Evolutionary conservation across 2,113 vertebrate species (phyloP).

Genomic region (Colistium nudipinnis): DNA sequence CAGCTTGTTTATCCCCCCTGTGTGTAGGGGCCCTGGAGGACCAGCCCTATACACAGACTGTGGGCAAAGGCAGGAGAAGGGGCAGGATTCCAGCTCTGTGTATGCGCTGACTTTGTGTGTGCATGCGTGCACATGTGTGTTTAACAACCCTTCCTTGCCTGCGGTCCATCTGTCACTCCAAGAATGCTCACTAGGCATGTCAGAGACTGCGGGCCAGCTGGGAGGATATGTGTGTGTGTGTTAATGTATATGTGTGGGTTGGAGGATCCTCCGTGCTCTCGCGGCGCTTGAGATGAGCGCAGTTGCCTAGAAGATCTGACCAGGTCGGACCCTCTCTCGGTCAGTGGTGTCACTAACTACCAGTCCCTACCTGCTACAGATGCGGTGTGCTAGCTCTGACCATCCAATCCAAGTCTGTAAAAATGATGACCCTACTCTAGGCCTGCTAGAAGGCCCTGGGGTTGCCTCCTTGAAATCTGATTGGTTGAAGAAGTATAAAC

Average conservation of each 20-base stretch:
- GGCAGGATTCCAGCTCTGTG: background rate
- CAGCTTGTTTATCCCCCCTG: conserved; percentile 10
- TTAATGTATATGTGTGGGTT: conserved; percentile 4
- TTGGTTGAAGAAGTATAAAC: no score
- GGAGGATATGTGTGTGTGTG: conserved; percentile 16
- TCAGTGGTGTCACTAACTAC: no score
- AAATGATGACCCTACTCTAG: no score
- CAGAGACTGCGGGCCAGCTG: conserved; percentile 43
- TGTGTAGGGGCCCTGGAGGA: conserved; percentile 10
- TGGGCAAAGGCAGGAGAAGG: conserved; percentile 3
- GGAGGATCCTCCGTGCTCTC: no score
- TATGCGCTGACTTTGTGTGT: background rate
- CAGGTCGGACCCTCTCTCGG: no score
- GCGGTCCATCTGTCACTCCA: conserved; percentile 57
- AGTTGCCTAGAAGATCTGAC: no score
- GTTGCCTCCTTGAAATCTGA: no score
- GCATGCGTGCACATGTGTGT: background rate
- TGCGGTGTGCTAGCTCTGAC: no score
- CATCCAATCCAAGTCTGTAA: no score
- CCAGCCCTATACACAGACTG: background rate
- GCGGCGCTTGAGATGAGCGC: no score
- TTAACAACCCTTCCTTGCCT: conserved; percentile 33
- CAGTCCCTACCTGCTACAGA: no score
- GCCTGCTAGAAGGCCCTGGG: no score
- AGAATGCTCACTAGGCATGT: conserved; percentile 51